Evolutionary conservation across 2,888 invertebrate species (phyloP).

Genomic region (Strigamia transsilvanica): DNA sequence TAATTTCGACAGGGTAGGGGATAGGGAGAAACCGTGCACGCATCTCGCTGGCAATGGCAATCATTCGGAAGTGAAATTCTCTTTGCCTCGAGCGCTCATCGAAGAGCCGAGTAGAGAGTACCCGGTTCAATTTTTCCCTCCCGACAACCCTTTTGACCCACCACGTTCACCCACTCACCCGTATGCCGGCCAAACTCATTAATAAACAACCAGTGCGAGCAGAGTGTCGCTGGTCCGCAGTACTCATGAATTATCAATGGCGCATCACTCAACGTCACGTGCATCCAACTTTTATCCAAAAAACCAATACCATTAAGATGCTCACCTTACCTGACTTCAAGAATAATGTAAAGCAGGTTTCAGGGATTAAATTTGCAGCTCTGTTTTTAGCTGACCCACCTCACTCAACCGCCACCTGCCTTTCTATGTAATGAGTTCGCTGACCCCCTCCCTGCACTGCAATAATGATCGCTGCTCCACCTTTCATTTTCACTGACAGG

Average conservation of each 20-base stretch:
- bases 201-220: slow-evolving; percentile 5
- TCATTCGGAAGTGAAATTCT: slow-evolving; percentile 49
- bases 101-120: background rate
- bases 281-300: background rate
- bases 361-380: background rate
- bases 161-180: background rate
- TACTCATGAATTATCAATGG: slow-evolving; percentile 39
- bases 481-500: slow-evolving; percentile 28
- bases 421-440: slow-evolving; percentile 16
- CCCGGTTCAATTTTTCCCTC: slow-evolving; percentile 35
- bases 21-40: slow-evolving; percentile 25
- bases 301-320: slow-evolving; percentile 18
- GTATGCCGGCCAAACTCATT: background rate
- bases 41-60: slow-evolving; percentile 43
- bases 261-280: slow-evolving; percentile 40
- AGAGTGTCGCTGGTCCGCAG: slow-evolving; percentile 1
- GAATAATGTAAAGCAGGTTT: slow-evolving; percentile 27
- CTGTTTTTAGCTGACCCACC: background rate
- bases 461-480: slow-evolving; percentile 11
- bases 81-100: slow-evolving; percentile 40
- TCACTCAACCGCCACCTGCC: background rate
- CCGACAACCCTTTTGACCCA: slow-evolving; percentile 17
- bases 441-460: background rate
- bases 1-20: slow-evolving; percentile 11
- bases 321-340: background rate